Evolutionary conservation across 2,797 vertebrate species (phyloP), one percentile per base, ranked within the genome.

Genomic region (Urophycis tenuis): DNA sequence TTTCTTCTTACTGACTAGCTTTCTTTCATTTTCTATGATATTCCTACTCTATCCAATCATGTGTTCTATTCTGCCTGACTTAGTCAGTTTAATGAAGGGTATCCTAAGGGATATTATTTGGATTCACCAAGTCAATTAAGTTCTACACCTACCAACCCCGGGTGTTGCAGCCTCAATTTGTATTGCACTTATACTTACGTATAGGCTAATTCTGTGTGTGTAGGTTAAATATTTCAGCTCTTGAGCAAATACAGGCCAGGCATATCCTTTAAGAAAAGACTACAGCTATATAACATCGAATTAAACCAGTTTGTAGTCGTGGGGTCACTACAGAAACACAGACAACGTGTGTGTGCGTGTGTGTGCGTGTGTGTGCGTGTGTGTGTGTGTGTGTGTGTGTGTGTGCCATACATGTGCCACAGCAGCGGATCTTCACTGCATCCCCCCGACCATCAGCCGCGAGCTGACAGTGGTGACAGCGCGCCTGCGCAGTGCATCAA

Each of bases 401-500:
- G 45, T 3, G 64, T 69, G 64, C 64, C n/a, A 17, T 45, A 75
- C 69, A 75, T 49, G 77, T 60, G 72, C 64, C 80, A 85, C 84
- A 36, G 85, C 84, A 76, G 84, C 41, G 87, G 87, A 89, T 90
- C 91, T 74, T 83, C 87, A n/a, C 91, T 85, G 91, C 90, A 91
- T 91, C 86, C 88, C 83, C 69, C 80, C 39, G 88, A 88, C 89
- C 89, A 74, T 76, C 69, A 36, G 67, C 75, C 60, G n/a, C 60
- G 29, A 83, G 78, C 82, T 86, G 86, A 90, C 87, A 87, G 88
- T 87, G 80, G 85, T 31, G 79, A 80, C 84, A 90, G 84, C 89
- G 89, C 92, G 92, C 94, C 81, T 93, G 94, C 94, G 93, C 93
- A 93, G 89, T 92, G 92, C 92, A 91, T 94, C 92, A 91, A 92